Conservation (phyloP, 2,797 vertebrate genomes). For the Parauchenoglanis ngamensis region DNA sequence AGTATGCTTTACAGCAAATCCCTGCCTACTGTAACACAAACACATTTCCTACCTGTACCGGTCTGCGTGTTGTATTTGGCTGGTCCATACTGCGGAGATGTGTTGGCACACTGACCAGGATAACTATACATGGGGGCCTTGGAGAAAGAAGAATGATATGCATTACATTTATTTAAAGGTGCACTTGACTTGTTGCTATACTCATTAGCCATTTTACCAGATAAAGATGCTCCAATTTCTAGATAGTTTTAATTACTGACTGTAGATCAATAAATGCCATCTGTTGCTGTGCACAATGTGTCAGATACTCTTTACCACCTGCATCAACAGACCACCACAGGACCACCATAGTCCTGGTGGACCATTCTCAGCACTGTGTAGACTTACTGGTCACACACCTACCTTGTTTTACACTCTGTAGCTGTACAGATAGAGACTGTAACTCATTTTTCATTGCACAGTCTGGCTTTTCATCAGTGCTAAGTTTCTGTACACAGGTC, state of each 20-base stretch:
- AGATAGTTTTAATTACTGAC: neutral
- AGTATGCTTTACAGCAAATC: neutral
- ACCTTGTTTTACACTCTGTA: neutral
- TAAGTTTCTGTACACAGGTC: neutral
- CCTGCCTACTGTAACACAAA: neutral
- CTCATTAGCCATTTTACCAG: neutral
- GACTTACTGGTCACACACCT: neutral
- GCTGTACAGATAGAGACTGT: neutral
- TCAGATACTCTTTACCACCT: neutral
- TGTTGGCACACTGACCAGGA: slow-evolving; percentile 90
- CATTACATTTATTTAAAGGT: neutral
- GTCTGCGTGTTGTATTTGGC: slow-evolving; percentile 75
- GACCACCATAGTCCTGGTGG: neutral
- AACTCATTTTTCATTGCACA: neutral
- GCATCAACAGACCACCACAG: neutral
- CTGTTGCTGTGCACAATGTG: neutral
- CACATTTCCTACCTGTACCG: slow-evolving; percentile 71
- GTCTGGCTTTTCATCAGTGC: neutral
- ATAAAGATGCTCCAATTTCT: neutral
- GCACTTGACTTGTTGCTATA: neutral
- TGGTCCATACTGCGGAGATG: slow-evolving; percentile 85
- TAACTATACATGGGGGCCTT: slow-evolving; percentile 91
- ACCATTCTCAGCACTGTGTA: neutral
- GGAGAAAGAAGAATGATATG: slow-evolving; percentile 30
- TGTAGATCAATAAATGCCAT: neutral